A percentile compares a stretch with the other conserved stretches of the same genome.
phyloP scores from a whole-genome alignment of 2,797 vertebrate species.

The Bufotes viridis region DNA sequence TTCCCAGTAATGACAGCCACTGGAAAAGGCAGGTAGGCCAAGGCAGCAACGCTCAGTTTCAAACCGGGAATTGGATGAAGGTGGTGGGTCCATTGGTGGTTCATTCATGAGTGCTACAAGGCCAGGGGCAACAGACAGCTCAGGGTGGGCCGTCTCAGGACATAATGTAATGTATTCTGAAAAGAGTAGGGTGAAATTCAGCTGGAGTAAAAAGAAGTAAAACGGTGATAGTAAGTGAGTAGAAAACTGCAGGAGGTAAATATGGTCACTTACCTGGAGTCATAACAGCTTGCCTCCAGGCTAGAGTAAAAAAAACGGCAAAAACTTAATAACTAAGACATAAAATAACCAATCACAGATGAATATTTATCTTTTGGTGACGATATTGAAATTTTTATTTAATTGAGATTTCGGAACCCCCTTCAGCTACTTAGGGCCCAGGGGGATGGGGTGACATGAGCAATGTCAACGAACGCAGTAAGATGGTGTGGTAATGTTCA shows the following conservation, averaged over 20 bases:
- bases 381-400: too few relatives aligned
- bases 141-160: conserved; percentile 29
- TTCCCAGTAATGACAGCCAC: conserved; percentile 52
- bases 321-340: neutral
- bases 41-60: conserved; percentile 48
- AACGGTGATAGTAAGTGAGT: neutral
- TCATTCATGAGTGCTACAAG: conserved; percentile 1
- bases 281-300: conserved; percentile 53
- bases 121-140: conserved; percentile 32
- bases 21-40: conserved; percentile 22
- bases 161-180: conserved; percentile 25
- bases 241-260: neutral
- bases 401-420: too few relatives aligned
- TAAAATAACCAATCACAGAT: neutral
- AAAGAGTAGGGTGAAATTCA: neutral
- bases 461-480: neutral
- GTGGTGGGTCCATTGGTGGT: neutral
- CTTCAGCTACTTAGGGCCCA: neutral
- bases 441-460: neutral
- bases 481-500: too few relatives aligned
- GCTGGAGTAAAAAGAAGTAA: too few relatives aligned
- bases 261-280: conserved; percentile 34
- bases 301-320: conserved; percentile 4
- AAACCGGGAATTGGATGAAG: conserved; percentile 23
- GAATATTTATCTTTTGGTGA: neutral